A percentile compares a stretch with the other conserved stretches of the same genome.
phyloP scores from a whole-genome alignment of 2,888 invertebrate species.

The Bedellia somnulentella region DNA sequence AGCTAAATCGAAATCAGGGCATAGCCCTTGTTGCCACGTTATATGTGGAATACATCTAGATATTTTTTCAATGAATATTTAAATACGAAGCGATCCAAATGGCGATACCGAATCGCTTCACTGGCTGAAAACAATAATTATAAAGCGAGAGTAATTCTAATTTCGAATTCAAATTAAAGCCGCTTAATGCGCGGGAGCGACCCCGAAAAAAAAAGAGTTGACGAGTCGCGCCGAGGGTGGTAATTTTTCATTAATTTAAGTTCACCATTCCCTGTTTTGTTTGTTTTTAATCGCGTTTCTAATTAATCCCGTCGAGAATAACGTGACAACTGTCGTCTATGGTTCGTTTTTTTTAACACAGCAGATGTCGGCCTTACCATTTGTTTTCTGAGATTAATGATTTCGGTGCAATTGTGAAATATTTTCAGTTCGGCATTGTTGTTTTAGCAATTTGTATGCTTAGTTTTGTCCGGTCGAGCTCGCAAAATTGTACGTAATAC shows the following conservation, averaged over 20 bases:
- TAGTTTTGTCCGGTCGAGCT: constrained; percentile 53
- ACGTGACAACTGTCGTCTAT: constrained; percentile 62
- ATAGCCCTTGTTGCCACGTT: too few relatives aligned
- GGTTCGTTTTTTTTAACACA: constrained; percentile 51
- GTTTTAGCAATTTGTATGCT: constrained; percentile 62
- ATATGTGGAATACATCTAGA: too few relatives aligned
- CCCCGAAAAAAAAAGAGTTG: constrained; percentile 60
- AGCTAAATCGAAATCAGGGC: too few relatives aligned
- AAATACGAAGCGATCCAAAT: too few relatives aligned
- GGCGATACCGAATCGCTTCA: constrained; percentile 21
- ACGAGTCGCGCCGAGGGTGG: constrained; percentile 59
- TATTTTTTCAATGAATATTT: too few relatives aligned
- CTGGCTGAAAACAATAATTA: constrained; percentile 55
- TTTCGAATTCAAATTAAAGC: constrained; percentile 63
- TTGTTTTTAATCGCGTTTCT: constrained; percentile 63
- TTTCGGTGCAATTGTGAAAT: constrained; percentile 59
- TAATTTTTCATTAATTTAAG: constrained; percentile 64
- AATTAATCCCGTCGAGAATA: constrained; percentile 63
- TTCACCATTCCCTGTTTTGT: constrained; percentile 63
- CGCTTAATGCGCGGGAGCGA: constrained; percentile 62
- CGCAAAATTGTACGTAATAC: too few relatives aligned
- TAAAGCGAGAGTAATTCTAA: constrained; percentile 62
- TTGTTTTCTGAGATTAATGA: constrained; percentile 62
- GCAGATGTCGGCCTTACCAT: constrained; percentile 61
- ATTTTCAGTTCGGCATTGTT: constrained; percentile 60